These are phyloP conservation scores for Eupithecia abbreviata DNA, from an alignment of 2,888 invertebrate genomes.

Conservation along the genomic window DNA sequence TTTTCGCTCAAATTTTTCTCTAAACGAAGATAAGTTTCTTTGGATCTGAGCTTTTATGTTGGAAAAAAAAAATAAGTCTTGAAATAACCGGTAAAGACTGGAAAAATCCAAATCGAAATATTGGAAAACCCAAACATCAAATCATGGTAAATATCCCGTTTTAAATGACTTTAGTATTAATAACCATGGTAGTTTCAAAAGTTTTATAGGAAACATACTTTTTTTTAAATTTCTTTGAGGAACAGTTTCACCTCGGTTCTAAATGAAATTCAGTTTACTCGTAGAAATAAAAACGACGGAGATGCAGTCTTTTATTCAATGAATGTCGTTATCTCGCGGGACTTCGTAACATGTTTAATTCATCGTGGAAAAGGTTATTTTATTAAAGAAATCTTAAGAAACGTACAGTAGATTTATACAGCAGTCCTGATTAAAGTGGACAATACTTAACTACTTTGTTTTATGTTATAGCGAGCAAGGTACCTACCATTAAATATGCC, in stretches of 20 bases:
- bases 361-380: background rate
- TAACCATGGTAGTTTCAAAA: too few species aligned
- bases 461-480: background rate
- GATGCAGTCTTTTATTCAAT: background rate
- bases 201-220: too few species aligned
- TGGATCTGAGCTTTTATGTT: background rate
- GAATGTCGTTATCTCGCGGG: conserved; percentile 2
- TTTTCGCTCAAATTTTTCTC: background rate
- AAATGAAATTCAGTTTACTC: background rate
- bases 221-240: background rate
- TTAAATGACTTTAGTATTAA: too few species aligned
- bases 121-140: too few species aligned
- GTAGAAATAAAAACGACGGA: background rate
- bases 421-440: background rate
- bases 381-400: background rate
- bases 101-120: background rate
- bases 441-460: background rate
- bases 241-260: background rate
- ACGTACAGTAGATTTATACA: background rate
- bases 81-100: background rate
- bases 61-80: background rate
- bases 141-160: too few species aligned
- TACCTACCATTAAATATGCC: background rate
- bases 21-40: background rate
- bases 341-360: background rate